Evolutionary conservation across 2,797 vertebrate species (phyloP), one percentile per base, ranked within the genome.

Genomic region (Malurus leucopterus): DNA sequence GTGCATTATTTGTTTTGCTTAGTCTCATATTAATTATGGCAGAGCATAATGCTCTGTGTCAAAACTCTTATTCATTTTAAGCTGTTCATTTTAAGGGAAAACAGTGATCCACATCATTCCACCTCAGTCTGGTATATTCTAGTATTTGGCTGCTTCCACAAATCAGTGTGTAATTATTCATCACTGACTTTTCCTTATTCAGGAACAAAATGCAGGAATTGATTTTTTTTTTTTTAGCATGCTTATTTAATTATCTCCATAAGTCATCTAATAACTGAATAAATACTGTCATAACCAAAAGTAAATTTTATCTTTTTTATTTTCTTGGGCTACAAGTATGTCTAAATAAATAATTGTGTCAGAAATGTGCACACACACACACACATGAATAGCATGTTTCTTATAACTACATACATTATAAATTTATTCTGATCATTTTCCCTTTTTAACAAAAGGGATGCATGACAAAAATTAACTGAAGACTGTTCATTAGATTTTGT

Each of bases 191-290:
- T 61, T 85, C 82, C 90, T 92, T 95, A 84, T 87, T 86, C 77
- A 29, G 40, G 58, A 38, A 91, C 63, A 70, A 92, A 92, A 94
- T 71, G 64, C 8, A 90, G 44, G 47, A 69, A 95, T 89, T 89
- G 80, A 95, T 95, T 96, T 91, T 90, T 65, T 30, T 49, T 64
- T 81, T 69, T 70, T 71, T 50, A 32, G 72, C 75, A 71, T 16
- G 14, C 46, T 93, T 93, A 95, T 89, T 92, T 93, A 86, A 95
- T 93, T 93, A 92, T 93, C 73, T 81, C 84, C 61, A 79, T 88
- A 95, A 95, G 94, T 91, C 78, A 91, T 55, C 34, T 94, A 90
- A 91, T 63, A 90, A 75, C 62, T 70, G 54, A 92, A 90, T 89
- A 93, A 93, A 93, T 67, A 54, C 29, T 69, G 26, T 76, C 70